These are phyloP conservation scores for Botia almorhae DNA, from an alignment of 2,797 vertebrate genomes.

Conservation along the genomic window DNA sequence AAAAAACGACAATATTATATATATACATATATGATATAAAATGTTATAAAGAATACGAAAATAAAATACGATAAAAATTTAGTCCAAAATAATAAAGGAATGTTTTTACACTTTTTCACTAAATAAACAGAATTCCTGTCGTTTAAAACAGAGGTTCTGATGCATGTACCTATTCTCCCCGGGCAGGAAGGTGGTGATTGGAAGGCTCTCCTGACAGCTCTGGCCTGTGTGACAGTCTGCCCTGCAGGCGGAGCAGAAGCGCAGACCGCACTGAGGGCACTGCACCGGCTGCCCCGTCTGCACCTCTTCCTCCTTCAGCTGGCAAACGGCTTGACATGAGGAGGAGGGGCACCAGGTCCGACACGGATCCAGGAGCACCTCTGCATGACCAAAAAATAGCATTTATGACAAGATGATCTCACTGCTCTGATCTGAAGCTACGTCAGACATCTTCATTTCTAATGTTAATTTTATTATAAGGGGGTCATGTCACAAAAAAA, in stretches of 20 bases:
- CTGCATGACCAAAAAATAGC: conserved; percentile 62
- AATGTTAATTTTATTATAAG: background rate
- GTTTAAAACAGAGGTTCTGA: background rate
- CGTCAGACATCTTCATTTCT: background rate
- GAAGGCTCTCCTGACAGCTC: conserved; percentile 80
- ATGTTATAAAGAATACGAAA: too few species aligned
- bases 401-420: background rate
- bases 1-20: too few species aligned
- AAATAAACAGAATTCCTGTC: too few species aligned
- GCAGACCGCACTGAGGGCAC: conserved; percentile 80
- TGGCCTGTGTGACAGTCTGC: conserved; percentile 84
- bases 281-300: conserved; percentile 79
- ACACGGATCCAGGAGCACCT: conserved; percentile 86
- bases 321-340: conserved; percentile 86
- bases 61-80: too few species aligned
- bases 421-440: background rate
- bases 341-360: conserved; percentile 87
- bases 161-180: conserved; percentile 79
- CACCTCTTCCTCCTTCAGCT: conserved; percentile 78
- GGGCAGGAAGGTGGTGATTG: conserved; percentile 78
- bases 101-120: background rate
- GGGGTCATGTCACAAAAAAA: too few species aligned
- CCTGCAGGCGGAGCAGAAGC: conserved; percentile 86
- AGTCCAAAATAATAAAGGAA: background rate
- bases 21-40: too few species aligned